phyloP scores from a whole-genome alignment of 2,113 vertebrate genomes.

The Hiodon tergisus region DNA sequence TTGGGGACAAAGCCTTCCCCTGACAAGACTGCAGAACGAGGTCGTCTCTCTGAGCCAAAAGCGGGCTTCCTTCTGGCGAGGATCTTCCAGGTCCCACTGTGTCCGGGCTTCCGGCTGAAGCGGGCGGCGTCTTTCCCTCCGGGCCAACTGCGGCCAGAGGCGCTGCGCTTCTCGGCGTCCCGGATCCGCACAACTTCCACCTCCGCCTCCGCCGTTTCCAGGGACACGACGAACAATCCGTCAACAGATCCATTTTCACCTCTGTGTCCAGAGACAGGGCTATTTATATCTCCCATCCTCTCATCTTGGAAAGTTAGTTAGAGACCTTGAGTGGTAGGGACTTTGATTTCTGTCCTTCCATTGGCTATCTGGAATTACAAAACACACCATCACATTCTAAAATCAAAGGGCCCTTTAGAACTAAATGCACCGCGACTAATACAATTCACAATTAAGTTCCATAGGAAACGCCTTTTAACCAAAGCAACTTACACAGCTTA shows the following conservation, averaged over 20 bases:
- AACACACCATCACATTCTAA: neutral
- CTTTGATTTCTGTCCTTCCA: conserved; percentile 32
- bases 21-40: conserved; percentile 82
- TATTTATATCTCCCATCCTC: conserved; percentile 71
- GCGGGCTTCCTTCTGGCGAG: conserved; percentile 67
- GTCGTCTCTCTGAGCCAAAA: conserved; percentile 62
- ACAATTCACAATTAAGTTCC: too few species aligned
- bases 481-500: too few species aligned
- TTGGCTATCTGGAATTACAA: conserved; percentile 2
- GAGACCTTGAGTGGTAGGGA: conserved; percentile 34
- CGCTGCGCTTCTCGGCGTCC: conserved; percentile 26
- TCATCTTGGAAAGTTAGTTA: conserved; percentile 61
- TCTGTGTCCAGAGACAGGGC: conserved; percentile 44
- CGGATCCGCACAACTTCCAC: conserved; percentile 53
- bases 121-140: conserved; percentile 46
- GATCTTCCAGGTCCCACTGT: conserved; percentile 78
- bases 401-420: too few species aligned
- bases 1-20: conserved; percentile 71
- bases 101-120: conserved; percentile 63
- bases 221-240: conserved; percentile 66
- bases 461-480: too few species aligned
- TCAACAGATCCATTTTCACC: conserved; percentile 72
- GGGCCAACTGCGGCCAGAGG: neutral
- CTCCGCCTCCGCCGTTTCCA: conserved; percentile 54
- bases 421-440: too few species aligned